Conservation (phyloP, 2,888 invertebrate species). For the Trypoxylon attenuatum region DNA sequence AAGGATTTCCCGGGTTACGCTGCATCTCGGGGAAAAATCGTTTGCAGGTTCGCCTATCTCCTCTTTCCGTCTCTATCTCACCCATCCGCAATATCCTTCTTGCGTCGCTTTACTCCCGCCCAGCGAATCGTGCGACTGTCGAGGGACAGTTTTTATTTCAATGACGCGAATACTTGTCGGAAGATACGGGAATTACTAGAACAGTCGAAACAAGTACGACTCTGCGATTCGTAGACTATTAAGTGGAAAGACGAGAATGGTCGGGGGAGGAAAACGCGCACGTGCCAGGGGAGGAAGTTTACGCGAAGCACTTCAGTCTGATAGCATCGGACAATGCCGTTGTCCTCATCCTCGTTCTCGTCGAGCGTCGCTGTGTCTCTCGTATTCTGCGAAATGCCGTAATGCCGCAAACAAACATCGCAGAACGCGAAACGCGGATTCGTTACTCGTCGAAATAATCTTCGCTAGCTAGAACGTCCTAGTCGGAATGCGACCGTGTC, state of each 20-base stretch:
- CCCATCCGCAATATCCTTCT: too few species aligned
- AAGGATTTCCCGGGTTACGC: too few species aligned
- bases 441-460: conserved; percentile 44
- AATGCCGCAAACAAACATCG: conserved; percentile 42
- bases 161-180: too few species aligned
- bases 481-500: conserved; percentile 4
- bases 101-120: too few species aligned
- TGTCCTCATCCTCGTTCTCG: conserved; percentile 12
- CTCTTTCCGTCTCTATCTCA: too few species aligned
- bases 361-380: neutral
- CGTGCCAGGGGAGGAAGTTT: neutral
- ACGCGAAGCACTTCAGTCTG: conserved; percentile 4
- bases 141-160: too few species aligned
- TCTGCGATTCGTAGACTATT: neutral
- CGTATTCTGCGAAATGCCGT: conserved; percentile 22
- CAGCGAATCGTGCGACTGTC: too few species aligned
- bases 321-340: conserved; percentile 32
- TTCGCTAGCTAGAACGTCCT: conserved; percentile 4
- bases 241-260: too few species aligned
- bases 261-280: conserved; percentile 6
- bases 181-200: too few species aligned
- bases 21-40: too few species aligned
- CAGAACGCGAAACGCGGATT: conserved; percentile 44
- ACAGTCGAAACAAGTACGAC: too few species aligned
- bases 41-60: too few species aligned